phyloP scores from a whole-genome alignment of 2,888 invertebrate species.

The Lithophane leautieri region DNA sequence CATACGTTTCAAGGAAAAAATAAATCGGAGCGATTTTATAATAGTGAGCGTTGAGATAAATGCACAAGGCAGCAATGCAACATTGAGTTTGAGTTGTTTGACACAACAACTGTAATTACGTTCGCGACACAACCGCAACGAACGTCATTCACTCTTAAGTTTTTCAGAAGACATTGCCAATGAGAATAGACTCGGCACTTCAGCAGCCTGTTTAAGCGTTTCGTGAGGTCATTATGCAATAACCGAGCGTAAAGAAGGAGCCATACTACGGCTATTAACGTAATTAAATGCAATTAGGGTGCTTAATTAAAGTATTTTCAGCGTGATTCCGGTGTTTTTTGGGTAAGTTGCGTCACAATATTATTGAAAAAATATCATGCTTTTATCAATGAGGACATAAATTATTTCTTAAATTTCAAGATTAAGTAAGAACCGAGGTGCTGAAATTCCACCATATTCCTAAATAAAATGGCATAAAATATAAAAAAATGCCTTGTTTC shows the following conservation, averaged over 20 bases:
- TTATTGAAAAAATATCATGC: background rate
- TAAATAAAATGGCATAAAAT: background rate
- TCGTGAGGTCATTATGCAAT: slow-evolving; percentile 51
- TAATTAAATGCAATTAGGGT: slow-evolving; percentile 47
- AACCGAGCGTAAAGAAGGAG: slow-evolving; percentile 30
- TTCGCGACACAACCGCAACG: slow-evolving; percentile 39
- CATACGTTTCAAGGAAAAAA: slow-evolving; percentile 55
- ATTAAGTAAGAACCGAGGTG: background rate
- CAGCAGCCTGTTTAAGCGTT: slow-evolving; percentile 11
- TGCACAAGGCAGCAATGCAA: slow-evolving; percentile 30
- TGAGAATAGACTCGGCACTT: slow-evolving; percentile 33
- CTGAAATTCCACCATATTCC: background rate
- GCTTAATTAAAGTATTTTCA: slow-evolving; percentile 51
- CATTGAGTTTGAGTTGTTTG: slow-evolving; percentile 48
- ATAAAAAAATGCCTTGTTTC: background rate
- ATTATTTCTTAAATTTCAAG: background rate
- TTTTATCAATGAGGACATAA: background rate
- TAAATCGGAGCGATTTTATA: slow-evolving; percentile 34
- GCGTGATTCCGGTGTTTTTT: slow-evolving; percentile 57
- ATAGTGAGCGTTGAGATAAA: slow-evolving; percentile 28
- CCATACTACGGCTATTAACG: slow-evolving; percentile 42
- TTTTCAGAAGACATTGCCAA: slow-evolving; percentile 61
- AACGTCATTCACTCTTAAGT: slow-evolving; percentile 21
- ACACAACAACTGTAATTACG: slow-evolving; percentile 27
- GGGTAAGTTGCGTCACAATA: slow-evolving; percentile 11